Evolutionary conservation across 2,888 invertebrate genomes (phyloP), one percentile per base, ranked within the genome.

Genomic region (Chrysotoxum bicinctum): DNA sequence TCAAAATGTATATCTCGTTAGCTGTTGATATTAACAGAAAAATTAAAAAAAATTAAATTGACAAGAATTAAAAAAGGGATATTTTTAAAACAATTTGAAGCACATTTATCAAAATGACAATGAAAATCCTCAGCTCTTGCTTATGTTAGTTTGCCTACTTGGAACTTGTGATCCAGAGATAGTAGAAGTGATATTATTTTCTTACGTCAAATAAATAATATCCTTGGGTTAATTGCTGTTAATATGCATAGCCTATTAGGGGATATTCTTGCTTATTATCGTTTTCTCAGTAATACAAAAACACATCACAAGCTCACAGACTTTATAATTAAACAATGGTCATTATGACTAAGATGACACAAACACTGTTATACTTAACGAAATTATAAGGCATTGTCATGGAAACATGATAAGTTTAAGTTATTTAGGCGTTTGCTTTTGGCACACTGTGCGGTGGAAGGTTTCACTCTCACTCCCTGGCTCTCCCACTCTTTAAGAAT

Each of bases 311-410:
- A 19, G 54, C 30, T n/a, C n/a, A 10, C 5, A 66, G n/a, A 64
- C 30, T 35, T 16, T 3, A 40, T 54, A 54, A 7, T 10, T 54
- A 32, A 56, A 56, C 16, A 6, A 35, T 6, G 32, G 16, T 1
- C 32, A 56, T 58, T 54, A 40, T 10, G 21, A 62, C 6, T 37
- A 4, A 21, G 12, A 35, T 37, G 23, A 45, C 12, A 32, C 26
- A n/a, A 19, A 32, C 9, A 23, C 7, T 32, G 8, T 32, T 6
- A 2, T 16, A 43, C 72, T 76, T 81, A 76, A 66, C 35, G 52
- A 56, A 30, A 81, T 60, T 76, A 60, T 9, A 45, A 70, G 62
- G 58, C 76, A 66, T 58, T 75, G 80, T 69, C 60, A 80, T 69
- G 62, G 70, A 56, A 70, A 64, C 50, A 40, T 43, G 70, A 76